Conservation (phyloP, 2,888 invertebrate species). For the Eurytoma californica region DNA sequence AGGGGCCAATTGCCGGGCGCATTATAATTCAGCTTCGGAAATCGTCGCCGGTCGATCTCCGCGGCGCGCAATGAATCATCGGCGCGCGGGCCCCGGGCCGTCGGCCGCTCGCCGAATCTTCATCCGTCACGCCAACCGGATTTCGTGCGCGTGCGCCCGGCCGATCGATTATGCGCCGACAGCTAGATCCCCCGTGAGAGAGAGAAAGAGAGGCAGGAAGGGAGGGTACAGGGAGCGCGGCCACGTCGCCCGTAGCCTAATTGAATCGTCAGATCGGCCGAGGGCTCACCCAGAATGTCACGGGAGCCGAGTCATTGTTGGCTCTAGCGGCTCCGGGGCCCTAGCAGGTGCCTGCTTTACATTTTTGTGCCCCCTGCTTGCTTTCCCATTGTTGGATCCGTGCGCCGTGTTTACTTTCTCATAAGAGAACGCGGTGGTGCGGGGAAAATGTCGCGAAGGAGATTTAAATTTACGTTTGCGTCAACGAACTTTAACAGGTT, state of each 20-base stretch:
- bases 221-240: slow-evolving; percentile 27
- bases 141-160: slow-evolving; percentile 56
- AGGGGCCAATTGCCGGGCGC: neutral
- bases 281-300: slow-evolving; percentile 58
- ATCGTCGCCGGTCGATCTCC: slow-evolving; percentile 20
- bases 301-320: too few species aligned
- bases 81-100: slow-evolving; percentile 11
- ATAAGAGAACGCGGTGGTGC: too few species aligned
- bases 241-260: slow-evolving; percentile 63
- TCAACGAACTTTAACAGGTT: too few species aligned
- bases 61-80: slow-evolving; percentile 41
- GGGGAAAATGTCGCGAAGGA: too few species aligned
- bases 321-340: too few species aligned
- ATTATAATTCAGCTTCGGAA: slow-evolving; percentile 31
- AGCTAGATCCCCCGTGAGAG: neutral
- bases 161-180: slow-evolving; percentile 63
- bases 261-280: slow-evolving; percentile 70
- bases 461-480: too few species aligned
- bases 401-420: too few species aligned
- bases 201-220: slow-evolving; percentile 6
- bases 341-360: neutral
- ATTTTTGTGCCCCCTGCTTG: neutral
- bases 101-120: slow-evolving; percentile 54
- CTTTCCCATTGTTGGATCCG: neutral
- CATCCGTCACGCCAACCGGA: slow-evolving; percentile 62